Evolutionary conservation across 2,888 invertebrate genomes (phyloP), one percentile per base, ranked within the genome.

Genomic region (Calephelis perditalis): DNA sequence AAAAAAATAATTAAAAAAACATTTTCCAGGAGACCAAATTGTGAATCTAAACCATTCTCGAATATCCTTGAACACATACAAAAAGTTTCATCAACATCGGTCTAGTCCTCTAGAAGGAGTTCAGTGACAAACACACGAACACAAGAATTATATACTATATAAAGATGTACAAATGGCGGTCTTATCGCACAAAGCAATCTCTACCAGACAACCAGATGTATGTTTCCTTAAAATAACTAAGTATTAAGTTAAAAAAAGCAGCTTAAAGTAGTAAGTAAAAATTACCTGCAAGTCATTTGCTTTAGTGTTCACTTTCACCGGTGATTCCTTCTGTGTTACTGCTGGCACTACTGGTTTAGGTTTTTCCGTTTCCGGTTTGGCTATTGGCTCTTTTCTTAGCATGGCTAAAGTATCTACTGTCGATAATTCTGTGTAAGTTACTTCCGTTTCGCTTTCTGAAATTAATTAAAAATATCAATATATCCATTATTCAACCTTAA

Each of bases 361-460:
- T 45, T 65, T 64, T 10, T 61, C 61, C 43, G 49, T 59, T 7
- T 55, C 40, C 58, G 56, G 43, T 37, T 68, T 64, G 1, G 40
- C 15, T 43, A 58, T 44, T 11, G 59, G n/a, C 0, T 68, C 64
- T 46, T 76, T 75, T 5, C 68, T 76, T 0, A 73, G 65, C 10
- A 77, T 70, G 1, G 82, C 73, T 5, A 76, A 56, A 0, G 82
- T 71, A 2, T 79, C 78, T 2, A 75, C 73, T 0, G 76, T 71
- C 7, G 77, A 61, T 9, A 82, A 63, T 40, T 85, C 82, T 1
- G 79, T 69, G 61, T 76, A 77, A 0, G 74, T 71, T 7, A 67
- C 57, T 44, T 81, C 84, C 1, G 69, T n/a, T 58, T 82, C 81
- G 56, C 82, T 82, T 45, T 84, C 85, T 84, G 66, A 57, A 68